Percentiles rank a stretch among this genome's conserved stretches.
These are phyloP conservation scores for Helogale parvula DNA, from an alignment of 2,113 vertebrate genomes.

Conservation along the genomic window DNA sequence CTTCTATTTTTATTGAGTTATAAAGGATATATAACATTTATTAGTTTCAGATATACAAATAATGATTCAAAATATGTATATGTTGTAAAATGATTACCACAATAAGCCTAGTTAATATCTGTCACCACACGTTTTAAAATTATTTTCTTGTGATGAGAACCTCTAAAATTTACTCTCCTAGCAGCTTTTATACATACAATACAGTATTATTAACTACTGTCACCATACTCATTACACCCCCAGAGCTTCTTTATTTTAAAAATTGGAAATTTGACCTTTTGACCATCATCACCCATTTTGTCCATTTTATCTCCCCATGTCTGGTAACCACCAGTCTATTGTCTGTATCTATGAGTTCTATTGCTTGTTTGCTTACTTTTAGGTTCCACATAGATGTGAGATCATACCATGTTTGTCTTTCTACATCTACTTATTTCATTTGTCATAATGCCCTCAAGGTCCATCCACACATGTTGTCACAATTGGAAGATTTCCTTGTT, in stretches of 20 bases:
- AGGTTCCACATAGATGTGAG: too few species aligned
- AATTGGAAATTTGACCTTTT: background rate
- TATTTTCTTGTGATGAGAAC: background rate
- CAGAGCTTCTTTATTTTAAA: background rate
- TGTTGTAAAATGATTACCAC: background rate
- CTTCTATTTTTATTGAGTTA: background rate
- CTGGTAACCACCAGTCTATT: too few species aligned
- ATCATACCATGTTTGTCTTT: too few species aligned
- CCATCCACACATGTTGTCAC: too few species aligned
- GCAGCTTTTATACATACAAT: background rate
- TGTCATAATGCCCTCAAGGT: too few species aligned
- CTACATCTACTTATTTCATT: too few species aligned
- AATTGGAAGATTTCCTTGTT: too few species aligned
- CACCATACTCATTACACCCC: background rate
- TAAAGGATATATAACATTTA: background rate
- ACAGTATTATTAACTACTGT: background rate
- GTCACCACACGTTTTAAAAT: background rate
- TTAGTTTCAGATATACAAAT: background rate
- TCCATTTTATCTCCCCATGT: too few species aligned
- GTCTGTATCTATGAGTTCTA: too few species aligned
- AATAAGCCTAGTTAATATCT: background rate
- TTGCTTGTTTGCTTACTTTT: too few species aligned
- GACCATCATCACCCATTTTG: background rate
- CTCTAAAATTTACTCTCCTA: background rate
- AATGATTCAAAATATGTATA: background rate